Evolutionary conservation across 2,888 invertebrate genomes (phyloP), one percentile per base, ranked within the genome.

Genomic region (Nephrotoma appendiculata): DNA sequence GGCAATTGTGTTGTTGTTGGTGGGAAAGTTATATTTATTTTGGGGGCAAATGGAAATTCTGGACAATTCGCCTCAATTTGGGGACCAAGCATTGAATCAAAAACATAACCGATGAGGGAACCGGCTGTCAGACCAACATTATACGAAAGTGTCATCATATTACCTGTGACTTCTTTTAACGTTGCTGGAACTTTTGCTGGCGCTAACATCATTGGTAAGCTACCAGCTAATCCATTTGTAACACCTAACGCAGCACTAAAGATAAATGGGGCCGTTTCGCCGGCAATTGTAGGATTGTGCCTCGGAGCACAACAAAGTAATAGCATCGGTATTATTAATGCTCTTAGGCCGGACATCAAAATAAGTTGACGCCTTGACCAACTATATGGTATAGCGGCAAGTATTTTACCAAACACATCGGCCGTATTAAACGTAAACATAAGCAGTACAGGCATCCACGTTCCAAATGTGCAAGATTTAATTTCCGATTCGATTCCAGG

Each of bases 131-230:
- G 92, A 0, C 98, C 98, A 57, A 97, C 94, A 91, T 96, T 97
- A 92, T 98, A 98, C 0, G 97, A 96, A 2, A 98, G 91, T 0
- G 98, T 98, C 98, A 98, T 98, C 91, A 98, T 96, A 90, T 98
- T 98, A 95, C 98, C 98, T 87, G 97, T 96, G 6, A 98, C 94
- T 92, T 98, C 98, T 83, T 97, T 94, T 89, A 96, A 95, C 86
- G 97, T 96, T 87, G 96, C 96, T 12, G 96, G 95, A 5, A 98
- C 97, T 90, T 96, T 95, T 85, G 95, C 95, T 0, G 98, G 97
- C 0, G 98, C 98, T 89, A 96, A 93, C 89, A 98, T 97, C 97
- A 98, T 98, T 2, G 98, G 98, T 44, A 98, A 94, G 87, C 97
- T 97, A 5, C 98, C 98, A 87, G 98, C 95, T 84, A 98, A 93